A percentile compares a stretch with the other conserved stretches of the same genome.
Conservation (phyloP, 2,797 vertebrate species). For the Odontamblyopus rebecca region DNA sequence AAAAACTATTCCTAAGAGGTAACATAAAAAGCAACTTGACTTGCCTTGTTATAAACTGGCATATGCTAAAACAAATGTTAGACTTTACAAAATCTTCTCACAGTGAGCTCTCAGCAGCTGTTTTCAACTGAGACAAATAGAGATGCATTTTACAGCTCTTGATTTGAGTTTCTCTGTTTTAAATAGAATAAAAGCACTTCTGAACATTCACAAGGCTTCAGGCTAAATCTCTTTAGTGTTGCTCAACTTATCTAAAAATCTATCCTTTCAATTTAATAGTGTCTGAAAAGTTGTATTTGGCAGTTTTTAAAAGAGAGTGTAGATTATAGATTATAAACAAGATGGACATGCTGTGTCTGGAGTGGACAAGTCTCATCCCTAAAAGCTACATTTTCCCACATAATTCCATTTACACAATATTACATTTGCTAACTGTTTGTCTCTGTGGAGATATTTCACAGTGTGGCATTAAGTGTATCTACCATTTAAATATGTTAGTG, state of each 20-base stretch:
- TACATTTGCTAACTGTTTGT: too few relatives aligned
- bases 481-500: too few relatives aligned
- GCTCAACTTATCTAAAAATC: not conserved
- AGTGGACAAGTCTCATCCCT: too few relatives aligned
- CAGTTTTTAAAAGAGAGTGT: not conserved
- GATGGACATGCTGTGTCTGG: not conserved
- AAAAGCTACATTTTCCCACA: too few relatives aligned
- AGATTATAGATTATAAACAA: not conserved
- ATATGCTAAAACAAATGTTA: slow-evolving; percentile 5
- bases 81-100: not conserved
- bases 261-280: not conserved
- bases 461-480: too few relatives aligned
- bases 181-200: not conserved
- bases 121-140: slow-evolving; percentile 2
- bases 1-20: not conserved
- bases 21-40: not conserved
- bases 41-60: not conserved
- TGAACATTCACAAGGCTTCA: not conserved
- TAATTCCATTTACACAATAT: too few relatives aligned
- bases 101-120: slow-evolving; percentile 3
- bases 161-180: not conserved
- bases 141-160: not conserved
- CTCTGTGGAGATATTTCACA: too few relatives aligned
- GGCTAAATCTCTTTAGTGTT: not conserved
- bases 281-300: not conserved